Evolutionary conservation across 2,113 vertebrate genomes (phyloP).

Genomic region (Bostrychus sinensis): DNA sequence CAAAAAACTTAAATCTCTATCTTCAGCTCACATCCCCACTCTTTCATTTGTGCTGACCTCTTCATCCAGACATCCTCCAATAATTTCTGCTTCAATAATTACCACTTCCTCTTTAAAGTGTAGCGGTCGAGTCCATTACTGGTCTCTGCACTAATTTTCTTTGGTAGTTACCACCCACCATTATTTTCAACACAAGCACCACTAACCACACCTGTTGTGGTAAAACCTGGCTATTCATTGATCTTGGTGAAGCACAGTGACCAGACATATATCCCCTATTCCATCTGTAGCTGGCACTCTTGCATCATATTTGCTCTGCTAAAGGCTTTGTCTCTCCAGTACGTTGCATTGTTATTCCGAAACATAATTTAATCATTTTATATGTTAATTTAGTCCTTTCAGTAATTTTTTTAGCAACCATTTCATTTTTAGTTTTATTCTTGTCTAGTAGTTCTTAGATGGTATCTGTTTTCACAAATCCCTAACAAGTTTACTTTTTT

Average conservation of each 20-base stretch:
- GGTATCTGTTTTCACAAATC: too few species aligned
- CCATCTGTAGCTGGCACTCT: constrained; percentile 78
- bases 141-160: constrained; percentile 62
- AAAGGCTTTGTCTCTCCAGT: constrained; percentile 32
- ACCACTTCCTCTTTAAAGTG: constrained; percentile 38
- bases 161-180: constrained; percentile 30
- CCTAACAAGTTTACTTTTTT: too few species aligned
- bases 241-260: constrained; percentile 43
- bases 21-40: constrained; percentile 19
- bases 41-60: constrained; percentile 52
- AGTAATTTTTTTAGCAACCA: too few species aligned
- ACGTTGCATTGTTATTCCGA: constrained; percentile 9
- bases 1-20: not conserved
- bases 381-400: too few species aligned
- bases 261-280: constrained; percentile 66
- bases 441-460: too few species aligned
- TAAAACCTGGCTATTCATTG: constrained; percentile 45
- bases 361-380: too few species aligned
- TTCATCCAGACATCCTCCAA: constrained; percentile 23
- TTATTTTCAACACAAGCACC: not conserved
- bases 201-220: constrained; percentile 26
- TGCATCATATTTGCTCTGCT: constrained; percentile 73
- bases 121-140: constrained; percentile 61
- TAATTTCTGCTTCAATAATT: constrained; percentile 38
- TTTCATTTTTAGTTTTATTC: too few species aligned